Evolutionary conservation across 2,888 invertebrate species (phyloP).

Genomic region (Polyploca ridens): DNA sequence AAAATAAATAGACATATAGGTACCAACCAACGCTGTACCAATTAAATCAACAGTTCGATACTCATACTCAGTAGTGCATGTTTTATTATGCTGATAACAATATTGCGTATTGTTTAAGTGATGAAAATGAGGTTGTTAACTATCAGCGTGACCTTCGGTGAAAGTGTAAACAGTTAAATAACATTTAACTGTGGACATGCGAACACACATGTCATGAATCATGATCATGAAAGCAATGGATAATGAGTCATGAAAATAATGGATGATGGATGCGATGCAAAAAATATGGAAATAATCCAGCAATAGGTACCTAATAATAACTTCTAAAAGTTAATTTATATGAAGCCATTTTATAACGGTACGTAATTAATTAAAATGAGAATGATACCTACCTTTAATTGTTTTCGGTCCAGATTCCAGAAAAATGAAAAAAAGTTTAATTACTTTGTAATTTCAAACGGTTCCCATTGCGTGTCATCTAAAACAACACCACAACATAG

Average conservation of each 20-base stretch:
- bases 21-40: not conserved
- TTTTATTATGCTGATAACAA: slow-evolving; percentile 51
- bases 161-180: slow-evolving; percentile 25
- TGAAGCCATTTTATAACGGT: not conserved
- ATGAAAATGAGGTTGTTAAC: slow-evolving; percentile 51
- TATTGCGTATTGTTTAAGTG: slow-evolving; percentile 20
- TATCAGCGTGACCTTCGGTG: slow-evolving; percentile 55
- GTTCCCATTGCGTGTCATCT: not conserved
- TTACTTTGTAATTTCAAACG: not conserved
- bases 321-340: not conserved
- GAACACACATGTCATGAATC: not conserved
- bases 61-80: slow-evolving; percentile 34
- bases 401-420: not conserved
- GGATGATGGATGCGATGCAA: no score
- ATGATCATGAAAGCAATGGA: not conserved
- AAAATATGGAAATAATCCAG: not conserved
- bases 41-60: slow-evolving; percentile 29
- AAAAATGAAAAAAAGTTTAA: not conserved
- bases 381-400: not conserved
- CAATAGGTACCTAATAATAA: not conserved
- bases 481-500: no score
- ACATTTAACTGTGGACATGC: not conserved
- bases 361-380: not conserved
- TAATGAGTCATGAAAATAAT: no score
- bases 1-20: slow-evolving; percentile 15